Conservation (phyloP, 2,113 vertebrate genomes). For the Pandion haliaetus region DNA sequence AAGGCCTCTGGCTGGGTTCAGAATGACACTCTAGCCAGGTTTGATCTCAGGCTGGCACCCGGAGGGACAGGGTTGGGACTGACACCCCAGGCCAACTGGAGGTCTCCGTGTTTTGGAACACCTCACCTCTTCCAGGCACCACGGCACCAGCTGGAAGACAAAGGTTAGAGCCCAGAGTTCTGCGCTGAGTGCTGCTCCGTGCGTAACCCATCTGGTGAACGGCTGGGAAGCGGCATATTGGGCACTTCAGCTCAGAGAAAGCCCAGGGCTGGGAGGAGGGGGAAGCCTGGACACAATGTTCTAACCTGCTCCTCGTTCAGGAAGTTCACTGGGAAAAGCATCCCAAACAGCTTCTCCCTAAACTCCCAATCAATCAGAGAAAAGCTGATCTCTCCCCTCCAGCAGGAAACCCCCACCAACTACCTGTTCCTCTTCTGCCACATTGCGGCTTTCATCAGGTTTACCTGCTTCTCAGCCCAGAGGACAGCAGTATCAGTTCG, state of each 20-base stretch:
- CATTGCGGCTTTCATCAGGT: neutral
- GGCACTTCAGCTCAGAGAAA: neutral
- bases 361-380: neutral
- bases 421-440: neutral
- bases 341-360: neutral
- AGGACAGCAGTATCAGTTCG: neutral
- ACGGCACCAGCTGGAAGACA: neutral
- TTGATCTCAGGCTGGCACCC: neutral
- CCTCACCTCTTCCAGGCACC: neutral
- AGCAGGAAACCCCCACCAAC: neutral
- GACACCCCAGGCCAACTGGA: neutral
- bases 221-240: rapidly evolving
- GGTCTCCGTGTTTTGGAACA: neutral
- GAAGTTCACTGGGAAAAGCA: neutral
- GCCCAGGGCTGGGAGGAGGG: neutral
- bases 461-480: neutral
- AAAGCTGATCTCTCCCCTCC: neutral
- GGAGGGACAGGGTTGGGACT: neutral
- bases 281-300: neutral
- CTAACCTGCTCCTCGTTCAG: neutral
- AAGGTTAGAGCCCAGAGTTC: neutral
- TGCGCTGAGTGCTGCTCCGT: neutral
- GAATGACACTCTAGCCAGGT: neutral
- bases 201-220: rapidly evolving
- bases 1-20: neutral